Conservation (phyloP, 2,797 vertebrate genomes). For the Falco peregrinus region DNA sequence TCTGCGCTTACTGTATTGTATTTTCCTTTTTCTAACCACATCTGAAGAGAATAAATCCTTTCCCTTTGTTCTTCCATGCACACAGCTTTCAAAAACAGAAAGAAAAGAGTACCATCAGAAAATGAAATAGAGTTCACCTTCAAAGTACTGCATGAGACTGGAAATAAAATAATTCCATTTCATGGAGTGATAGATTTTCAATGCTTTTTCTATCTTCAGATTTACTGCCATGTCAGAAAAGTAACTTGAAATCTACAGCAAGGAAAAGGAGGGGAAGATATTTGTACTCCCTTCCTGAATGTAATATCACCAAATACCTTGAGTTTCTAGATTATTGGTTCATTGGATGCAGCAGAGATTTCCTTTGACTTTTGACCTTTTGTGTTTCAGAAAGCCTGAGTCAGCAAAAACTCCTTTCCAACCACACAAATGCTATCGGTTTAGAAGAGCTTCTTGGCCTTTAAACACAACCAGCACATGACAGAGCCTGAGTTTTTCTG, state of each 20-base stretch:
- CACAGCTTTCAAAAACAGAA: constrained; percentile 42
- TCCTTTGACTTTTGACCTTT: background rate
- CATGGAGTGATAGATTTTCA: constrained; percentile 56
- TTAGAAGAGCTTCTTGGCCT: background rate
- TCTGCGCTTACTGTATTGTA: background rate
- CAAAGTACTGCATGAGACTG: constrained; percentile 48
- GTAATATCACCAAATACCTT: background rate
- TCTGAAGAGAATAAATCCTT: constrained; percentile 54
- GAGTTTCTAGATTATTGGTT: background rate
- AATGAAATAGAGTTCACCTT: constrained; percentile 70
- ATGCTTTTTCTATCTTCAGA: constrained; percentile 46
- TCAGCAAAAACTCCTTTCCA: background rate
- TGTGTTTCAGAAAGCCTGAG: constrained; percentile 5
- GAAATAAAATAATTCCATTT: constrained; percentile 73
- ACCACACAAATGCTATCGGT: background rate
- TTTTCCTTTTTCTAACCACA: constrained; percentile 28
- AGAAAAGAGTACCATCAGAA: constrained; percentile 15
- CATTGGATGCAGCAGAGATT: background rate
- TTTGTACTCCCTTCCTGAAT: background rate
- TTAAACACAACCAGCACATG: background rate
- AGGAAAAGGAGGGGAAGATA: background rate
- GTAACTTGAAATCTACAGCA: constrained; percentile 41
- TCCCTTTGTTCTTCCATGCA: constrained; percentile 36
- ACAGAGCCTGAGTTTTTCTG: background rate
- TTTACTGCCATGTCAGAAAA: constrained; percentile 53